Evolutionary conservation across 2,797 vertebrate species (phyloP).

Genomic region (Platyrinchus mystaceus): DNA sequence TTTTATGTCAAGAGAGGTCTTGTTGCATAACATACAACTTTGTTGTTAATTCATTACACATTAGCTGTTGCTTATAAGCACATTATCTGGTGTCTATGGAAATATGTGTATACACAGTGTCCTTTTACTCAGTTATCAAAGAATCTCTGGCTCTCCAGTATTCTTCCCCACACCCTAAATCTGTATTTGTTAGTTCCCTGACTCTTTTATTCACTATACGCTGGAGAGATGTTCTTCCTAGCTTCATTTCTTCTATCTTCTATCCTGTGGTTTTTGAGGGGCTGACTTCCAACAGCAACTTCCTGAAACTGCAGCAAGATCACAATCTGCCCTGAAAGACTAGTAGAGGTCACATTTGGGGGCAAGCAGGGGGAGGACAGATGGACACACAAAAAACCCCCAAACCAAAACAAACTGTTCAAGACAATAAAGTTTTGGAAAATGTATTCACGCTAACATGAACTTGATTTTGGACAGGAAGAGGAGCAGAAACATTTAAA

Average conservation of each 20-base stretch:
- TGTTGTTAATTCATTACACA: not conserved
- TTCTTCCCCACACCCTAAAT: not conserved
- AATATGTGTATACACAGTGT: not conserved
- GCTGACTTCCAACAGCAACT: not conserved
- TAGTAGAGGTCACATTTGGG: not conserved
- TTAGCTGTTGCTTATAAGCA: not conserved
- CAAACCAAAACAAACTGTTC: not conserved
- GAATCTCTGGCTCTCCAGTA: not conserved
- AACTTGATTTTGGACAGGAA: not conserved
- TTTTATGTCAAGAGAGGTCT: not conserved
- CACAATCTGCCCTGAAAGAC: not conserved
- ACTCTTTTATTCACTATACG: not conserved
- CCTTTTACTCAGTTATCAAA: not conserved
- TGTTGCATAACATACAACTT: not conserved
- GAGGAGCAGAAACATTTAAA: not conserved
- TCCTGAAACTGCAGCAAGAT: not conserved
- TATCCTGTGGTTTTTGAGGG: not conserved
- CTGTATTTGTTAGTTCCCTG: not conserved
- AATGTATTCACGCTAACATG: not conserved
- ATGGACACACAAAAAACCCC: not conserved
- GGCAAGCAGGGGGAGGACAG: not conserved
- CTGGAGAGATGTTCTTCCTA: not conserved
- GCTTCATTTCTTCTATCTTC: not conserved
- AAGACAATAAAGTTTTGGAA: not conserved
- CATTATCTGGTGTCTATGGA: not conserved